Evolutionary conservation across 1,140 invertebrate genomes (phyloP).

Genomic region (Planococcus citri): DNA sequence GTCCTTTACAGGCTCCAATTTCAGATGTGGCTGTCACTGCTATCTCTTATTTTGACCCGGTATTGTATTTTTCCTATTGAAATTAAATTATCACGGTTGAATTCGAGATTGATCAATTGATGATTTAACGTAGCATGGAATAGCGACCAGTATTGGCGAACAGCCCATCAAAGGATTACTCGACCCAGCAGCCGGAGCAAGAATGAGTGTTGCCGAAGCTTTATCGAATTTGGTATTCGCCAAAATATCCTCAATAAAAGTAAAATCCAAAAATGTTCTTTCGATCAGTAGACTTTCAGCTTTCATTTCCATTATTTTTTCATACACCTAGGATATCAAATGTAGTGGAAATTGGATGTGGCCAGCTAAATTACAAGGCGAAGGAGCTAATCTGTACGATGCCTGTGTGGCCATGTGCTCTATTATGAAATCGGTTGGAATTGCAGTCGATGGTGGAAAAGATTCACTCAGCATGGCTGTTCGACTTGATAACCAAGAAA

Average conservation of each 20-base stretch:
- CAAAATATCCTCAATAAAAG: conserved; percentile 61
- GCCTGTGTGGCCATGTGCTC: conserved; percentile 80
- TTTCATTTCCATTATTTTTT: background rate
- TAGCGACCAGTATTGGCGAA: conserved; percentile 89
- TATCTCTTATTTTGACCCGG: conserved; percentile 53
- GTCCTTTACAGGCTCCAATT: conserved; percentile 85
- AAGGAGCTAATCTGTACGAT: conserved; percentile 73
- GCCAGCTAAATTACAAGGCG: conserved; percentile 85
- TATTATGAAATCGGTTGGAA: conserved; percentile 71
- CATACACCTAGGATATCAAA: conserved; percentile 61
- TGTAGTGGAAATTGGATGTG: conserved; percentile 99
- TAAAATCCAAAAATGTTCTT: conserved; percentile 29
- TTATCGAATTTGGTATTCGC: conserved; percentile 93
- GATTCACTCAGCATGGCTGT: conserved; percentile 97
- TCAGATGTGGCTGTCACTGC: conserved; percentile 91
- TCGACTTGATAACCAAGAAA: conserved; percentile 48
- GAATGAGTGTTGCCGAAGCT: conserved; percentile 87
- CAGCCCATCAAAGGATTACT: conserved; percentile 90
- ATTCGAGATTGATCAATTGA: too few species aligned
- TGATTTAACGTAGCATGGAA: conserved; percentile 45
- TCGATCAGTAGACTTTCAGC: background rate
- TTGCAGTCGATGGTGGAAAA: conserved; percentile 94
- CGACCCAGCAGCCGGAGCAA: conserved; percentile 64
- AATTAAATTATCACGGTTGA: background rate
- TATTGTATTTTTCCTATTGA: conserved; percentile 34